Conservation (phyloP, 1,140 invertebrate genomes). For the honey bee (Apis mellifera) region Amel_HAv3.1 CM009933.2:10704501-10705000, state of each 20-base stretch:
- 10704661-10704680: too few relatives aligned
- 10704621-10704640: not conserved
- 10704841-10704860: not conserved
- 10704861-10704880: not conserved
- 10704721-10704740: too few relatives aligned
- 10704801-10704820: too few relatives aligned
- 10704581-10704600: too few relatives aligned
- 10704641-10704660: too few relatives aligned
- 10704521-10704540: not conserved
- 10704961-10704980: too few relatives aligned
- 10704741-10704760: too few relatives aligned
- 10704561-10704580: constrained; percentile 4
- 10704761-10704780: too few relatives aligned
- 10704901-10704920: not conserved
- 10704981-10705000: too few relatives aligned
- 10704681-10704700: not conserved
- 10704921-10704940: not conserved
- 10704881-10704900: not conserved
- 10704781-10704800: too few relatives aligned
- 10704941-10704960: not conserved
- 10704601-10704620: not conserved
- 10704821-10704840: too few relatives aligned
- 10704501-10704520: not conserved
- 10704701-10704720: too few relatives aligned
- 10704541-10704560: not conserved